Base-by-base conservation (phyloP, 2,888 invertebrate species). In the Polydrusus pterygomalis region DNA sequence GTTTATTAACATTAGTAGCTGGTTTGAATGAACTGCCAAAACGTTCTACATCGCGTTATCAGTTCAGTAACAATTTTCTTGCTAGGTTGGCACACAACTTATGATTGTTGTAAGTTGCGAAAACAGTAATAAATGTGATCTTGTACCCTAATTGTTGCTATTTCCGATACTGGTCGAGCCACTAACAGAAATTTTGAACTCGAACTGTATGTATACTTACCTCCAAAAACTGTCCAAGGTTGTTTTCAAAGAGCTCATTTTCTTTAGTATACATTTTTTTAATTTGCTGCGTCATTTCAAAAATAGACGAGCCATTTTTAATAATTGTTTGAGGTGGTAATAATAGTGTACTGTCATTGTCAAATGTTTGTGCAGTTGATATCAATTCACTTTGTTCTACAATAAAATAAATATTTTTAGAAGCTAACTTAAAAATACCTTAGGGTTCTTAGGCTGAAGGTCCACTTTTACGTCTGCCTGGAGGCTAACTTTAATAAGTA, bases 141-240 rank as follows among this genome's bases (percentile, higher is more conserved):
- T n/a, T n/a, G n/a, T n/a, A n/a, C n/a, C n/a, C n/a, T n/a, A n/a
- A n/a, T n/a, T n/a, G n/a, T n/a, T n/a, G n/a, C n/a, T n/a, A n/a
- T n/a, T n/a, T n/a, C n/a, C n/a, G n/a, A n/a, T n/a, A n/a, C n/a
- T n/a, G n/a, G n/a, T n/a, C n/a, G n/a, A n/a, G n/a, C n/a, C n/a
- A n/a, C n/a, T n/a, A n/a, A n/a, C n/a, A n/a, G n/a, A n/a, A n/a
- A n/a, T n/a, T n/a, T n/a, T n/a, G n/a, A n/a, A n/a, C n/a, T n/a
- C n/a, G n/a, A n/a, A n/a, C n/a, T n/a, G n/a, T n/a, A n/a, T 15
- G 9, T 47, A 47, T 49, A 49, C 17, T 20, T 67, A 73, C 73
- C 47, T 67, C 51, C 15, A 73, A 58, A 47, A 73, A 65, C n/a
- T 47, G 20, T 3, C 17, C 67, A 30, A 67, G 56, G 58, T 73